phyloP scores from a whole-genome alignment of 2,113 vertebrate species.

The Colaptes auratus region DNA sequence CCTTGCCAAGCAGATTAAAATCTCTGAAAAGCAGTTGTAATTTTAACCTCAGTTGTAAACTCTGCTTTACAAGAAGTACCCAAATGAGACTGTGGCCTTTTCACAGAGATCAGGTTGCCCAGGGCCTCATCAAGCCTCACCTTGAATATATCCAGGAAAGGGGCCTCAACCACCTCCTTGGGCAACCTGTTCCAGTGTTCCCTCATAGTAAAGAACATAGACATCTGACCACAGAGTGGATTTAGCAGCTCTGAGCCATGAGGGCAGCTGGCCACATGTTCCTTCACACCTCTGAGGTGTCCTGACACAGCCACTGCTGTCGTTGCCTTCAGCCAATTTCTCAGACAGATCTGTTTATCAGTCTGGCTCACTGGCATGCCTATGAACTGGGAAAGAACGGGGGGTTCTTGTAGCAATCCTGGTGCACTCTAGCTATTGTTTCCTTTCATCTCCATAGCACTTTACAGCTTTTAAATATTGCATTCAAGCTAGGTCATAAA shows the following conservation, averaged over 20 bases:
- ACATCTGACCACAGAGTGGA: accelerated
- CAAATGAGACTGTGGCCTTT: neutral
- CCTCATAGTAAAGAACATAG: too few relatives aligned
- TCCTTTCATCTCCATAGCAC: neutral
- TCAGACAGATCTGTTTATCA: neutral
- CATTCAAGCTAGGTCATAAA: constrained; percentile 12
- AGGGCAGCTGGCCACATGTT: accelerated
- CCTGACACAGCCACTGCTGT: neutral
- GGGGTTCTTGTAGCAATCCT: neutral
- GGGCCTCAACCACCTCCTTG: too few relatives aligned
- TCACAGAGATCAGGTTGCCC: neutral
- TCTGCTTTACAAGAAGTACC: neutral
- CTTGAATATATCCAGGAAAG: too few relatives aligned
- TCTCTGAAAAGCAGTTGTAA: neutral
- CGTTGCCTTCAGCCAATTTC: neutral
- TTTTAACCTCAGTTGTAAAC: neutral
- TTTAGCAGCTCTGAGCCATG: neutral
- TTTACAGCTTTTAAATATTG: constrained; percentile 1
- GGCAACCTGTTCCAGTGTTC: too few relatives aligned
- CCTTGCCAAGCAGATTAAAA: neutral
- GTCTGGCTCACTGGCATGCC: neutral
- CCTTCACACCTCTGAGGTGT: neutral
- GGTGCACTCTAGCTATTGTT: accelerated
- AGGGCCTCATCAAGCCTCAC: too few relatives aligned
- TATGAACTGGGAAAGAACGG: neutral